phyloP scores from a whole-genome alignment of 2,888 invertebrate genomes.

The Andricus quercusramuli region DNA sequence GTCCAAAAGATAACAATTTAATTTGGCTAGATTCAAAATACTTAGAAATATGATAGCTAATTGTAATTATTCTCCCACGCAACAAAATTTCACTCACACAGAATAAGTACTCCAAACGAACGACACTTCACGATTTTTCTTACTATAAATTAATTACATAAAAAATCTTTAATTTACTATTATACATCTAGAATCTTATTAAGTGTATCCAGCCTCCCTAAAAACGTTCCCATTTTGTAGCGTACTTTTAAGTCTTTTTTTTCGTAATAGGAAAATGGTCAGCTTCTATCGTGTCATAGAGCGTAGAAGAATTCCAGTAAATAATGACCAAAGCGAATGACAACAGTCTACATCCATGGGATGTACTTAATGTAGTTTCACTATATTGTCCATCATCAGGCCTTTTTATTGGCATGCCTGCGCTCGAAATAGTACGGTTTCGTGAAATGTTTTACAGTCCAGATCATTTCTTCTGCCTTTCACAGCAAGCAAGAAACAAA shows the following conservation, averaged over 20 bases:
- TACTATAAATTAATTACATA: conserved; percentile 77
- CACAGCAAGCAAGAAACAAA: conserved; percentile 64
- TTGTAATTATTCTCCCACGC: conserved; percentile 1
- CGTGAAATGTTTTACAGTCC: conserved; percentile 26
- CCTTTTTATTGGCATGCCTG: conserved; percentile 28
- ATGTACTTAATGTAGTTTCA: conserved; percentile 69
- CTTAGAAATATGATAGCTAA: conserved; percentile 4
- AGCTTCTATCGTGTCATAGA: conserved; percentile 62
- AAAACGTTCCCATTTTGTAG: conserved; percentile 66
- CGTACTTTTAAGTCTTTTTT: conserved; percentile 67
- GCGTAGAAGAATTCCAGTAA: conserved; percentile 71
- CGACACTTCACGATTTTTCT: conserved; percentile 68
- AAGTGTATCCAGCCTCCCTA: conserved; percentile 72
- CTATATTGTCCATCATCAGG: conserved; percentile 67
- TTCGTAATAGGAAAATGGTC: conserved; percentile 72
- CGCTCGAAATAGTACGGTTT: conserved; percentile 16
- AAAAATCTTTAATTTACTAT: conserved; percentile 76
- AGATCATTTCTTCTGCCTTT: conserved; percentile 59
- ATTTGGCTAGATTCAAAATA: conserved; percentile 19
- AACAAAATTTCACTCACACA: conserved; percentile 60
- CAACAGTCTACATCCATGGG: conserved; percentile 73
- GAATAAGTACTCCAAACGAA: conserved; percentile 74
- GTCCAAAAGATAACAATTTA: conserved; percentile 26
- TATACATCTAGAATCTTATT: conserved; percentile 74
- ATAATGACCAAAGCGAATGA: conserved; percentile 61